phyloP scores from a whole-genome alignment of 1,140 invertebrate genomes.

The Cotesia typhae region DNA sequence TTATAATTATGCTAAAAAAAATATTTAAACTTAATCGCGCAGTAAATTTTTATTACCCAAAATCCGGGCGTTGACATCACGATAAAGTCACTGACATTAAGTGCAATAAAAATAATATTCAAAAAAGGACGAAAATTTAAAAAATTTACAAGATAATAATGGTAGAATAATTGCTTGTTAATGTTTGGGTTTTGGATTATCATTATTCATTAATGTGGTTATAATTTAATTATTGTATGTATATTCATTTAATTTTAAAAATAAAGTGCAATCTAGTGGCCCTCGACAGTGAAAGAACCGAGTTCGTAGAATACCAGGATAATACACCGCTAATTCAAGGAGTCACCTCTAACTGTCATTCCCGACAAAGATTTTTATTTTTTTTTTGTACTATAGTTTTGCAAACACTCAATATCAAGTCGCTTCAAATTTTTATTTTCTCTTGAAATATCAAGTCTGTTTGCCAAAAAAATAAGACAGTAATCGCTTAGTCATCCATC shows the following conservation, averaged over 20 bases:
- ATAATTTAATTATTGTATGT: conserved; percentile 9
- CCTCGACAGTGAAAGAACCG: conserved; percentile 27
- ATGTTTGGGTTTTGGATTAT: conserved; percentile 36
- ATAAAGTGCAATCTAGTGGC: conserved; percentile 37
- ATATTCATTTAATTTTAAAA: no score
- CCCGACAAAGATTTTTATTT: neutral
- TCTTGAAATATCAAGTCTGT: no score
- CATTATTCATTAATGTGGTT: conserved; percentile 10
- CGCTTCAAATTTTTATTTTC: no score
- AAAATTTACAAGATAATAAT: conserved; percentile 1
- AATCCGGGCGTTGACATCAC: no score
- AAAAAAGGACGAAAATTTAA: neutral
- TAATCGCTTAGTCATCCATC: no score
- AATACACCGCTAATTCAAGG: neutral
- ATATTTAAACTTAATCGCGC: no score
- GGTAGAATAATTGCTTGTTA: conserved; percentile 19
- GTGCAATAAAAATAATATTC: neutral
- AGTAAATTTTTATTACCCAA: no score
- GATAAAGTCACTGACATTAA: no score
- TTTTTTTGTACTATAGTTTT: neutral
- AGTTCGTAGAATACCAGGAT: conserved; percentile 32
- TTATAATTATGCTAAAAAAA: no score
- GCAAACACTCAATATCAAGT: no score
- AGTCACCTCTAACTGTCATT: neutral
- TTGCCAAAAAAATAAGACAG: no score